These are phyloP conservation scores for Engraulis encrasicolus DNA, from an alignment of 2,113 vertebrate genomes.

Conservation along the genomic window DNA sequence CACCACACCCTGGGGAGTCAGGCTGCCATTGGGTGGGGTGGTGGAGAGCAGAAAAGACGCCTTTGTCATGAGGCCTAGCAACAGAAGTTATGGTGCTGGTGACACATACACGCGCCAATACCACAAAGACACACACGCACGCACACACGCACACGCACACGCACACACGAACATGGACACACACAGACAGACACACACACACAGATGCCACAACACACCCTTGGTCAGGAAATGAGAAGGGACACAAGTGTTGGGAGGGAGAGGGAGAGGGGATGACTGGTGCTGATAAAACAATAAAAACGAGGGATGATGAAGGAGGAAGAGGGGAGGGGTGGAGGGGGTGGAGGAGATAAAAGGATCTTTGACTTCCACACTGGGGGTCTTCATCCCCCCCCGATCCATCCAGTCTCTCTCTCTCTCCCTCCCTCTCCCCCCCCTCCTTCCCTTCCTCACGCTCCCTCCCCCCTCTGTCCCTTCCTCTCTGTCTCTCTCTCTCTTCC, in stretches of 20 bases:
- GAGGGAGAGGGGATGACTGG: constrained; percentile 9
- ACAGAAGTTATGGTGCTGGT: constrained; percentile 46
- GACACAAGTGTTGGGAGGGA: constrained; percentile 15
- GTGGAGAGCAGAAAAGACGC: constrained; percentile 44
- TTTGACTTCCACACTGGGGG: constrained; percentile 35
- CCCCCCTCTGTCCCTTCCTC: too few relatives aligned
- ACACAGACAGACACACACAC: neutral
- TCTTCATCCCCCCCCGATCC: neutral
- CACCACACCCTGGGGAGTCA: neutral
- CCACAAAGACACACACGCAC: too few relatives aligned
- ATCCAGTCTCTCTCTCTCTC: constrained; percentile 60
- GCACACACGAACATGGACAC: constrained; percentile 9
- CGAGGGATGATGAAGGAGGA: constrained; percentile 42
- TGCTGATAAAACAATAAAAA: constrained; percentile 25
- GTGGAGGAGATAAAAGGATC: constrained; percentile 30
- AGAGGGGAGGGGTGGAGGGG: neutral
- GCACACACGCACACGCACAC: too few relatives aligned
- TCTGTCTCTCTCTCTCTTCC: too few relatives aligned
- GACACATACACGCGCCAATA: constrained; percentile 62
- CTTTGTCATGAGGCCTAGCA: constrained; percentile 48
- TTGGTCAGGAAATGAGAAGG: constrained; percentile 12
- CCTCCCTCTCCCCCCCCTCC: neutral
- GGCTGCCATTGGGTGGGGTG: constrained; percentile 30
- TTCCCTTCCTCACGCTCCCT: too few relatives aligned
- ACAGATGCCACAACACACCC: neutral